Percentiles rank a stretch among this genome's conserved stretches.
Conservation (phyloP, 2,888 invertebrate species). For the Agrochola lota region DNA sequence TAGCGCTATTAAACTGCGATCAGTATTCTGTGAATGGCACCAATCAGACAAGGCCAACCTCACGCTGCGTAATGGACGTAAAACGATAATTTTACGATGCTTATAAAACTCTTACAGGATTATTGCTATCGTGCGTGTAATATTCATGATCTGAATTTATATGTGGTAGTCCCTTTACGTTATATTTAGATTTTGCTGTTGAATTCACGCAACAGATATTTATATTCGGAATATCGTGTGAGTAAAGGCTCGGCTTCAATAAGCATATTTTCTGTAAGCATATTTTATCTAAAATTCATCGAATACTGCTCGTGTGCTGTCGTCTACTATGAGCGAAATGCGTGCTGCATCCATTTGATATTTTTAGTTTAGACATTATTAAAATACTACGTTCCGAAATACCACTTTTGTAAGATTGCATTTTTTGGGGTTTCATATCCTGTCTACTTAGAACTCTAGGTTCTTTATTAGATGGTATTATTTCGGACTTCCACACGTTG, state of each 20-base stretch:
- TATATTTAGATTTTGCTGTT: constrained; percentile 44
- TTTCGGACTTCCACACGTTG: not conserved
- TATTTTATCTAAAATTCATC: constrained; percentile 47
- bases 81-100: constrained; percentile 67
- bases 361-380: constrained; percentile 30
- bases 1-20: constrained; percentile 60
- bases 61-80: constrained; percentile 60
- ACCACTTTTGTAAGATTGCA: constrained; percentile 1
- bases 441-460: not conserved
- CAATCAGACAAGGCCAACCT: constrained; percentile 65
- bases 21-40: constrained; percentile 67
- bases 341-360: constrained; percentile 51
- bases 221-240: constrained; percentile 48
- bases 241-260: constrained; percentile 33
- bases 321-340: constrained; percentile 33
- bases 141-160: constrained; percentile 56
- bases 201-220: constrained; percentile 37
- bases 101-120: constrained; percentile 58
- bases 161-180: constrained; percentile 38
- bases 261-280: constrained; percentile 43
- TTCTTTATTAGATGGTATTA: not conserved
- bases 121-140: constrained; percentile 62
- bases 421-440: not conserved
- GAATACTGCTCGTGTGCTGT: constrained; percentile 33
- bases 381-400: constrained; percentile 10